These are phyloP conservation scores for human (Homo sapiens) DNA, from an alignment of 2,113 vertebrate species.

Conservation along the genomic window DNA sequence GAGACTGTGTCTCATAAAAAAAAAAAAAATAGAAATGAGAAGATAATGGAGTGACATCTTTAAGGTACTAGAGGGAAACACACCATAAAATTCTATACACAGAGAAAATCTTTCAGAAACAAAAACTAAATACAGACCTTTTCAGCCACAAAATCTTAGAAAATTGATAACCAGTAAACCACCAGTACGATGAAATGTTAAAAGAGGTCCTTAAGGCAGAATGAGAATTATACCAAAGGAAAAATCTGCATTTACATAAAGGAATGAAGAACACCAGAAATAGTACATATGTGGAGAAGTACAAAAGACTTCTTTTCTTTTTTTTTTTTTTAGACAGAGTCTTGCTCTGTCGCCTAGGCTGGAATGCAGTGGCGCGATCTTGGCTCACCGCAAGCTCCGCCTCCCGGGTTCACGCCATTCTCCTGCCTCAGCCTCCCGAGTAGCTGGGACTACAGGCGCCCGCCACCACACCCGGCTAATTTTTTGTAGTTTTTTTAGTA, in stretches of 20 bases:
- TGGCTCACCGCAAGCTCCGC: no score
- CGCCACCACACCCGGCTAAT: no score
- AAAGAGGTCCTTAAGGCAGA: background rate
- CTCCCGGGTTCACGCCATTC: no score
- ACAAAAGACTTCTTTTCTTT: background rate
- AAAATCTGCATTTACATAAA: conserved; percentile 3
- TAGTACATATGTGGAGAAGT: background rate
- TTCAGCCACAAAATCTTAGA: background rate
- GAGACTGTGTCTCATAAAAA: background rate
- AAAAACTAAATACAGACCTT: background rate
- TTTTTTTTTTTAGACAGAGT: no score
- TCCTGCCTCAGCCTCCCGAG: no score
- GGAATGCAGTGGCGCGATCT: no score
- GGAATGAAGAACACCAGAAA: background rate
- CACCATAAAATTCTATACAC: background rate
- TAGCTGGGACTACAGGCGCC: no score
- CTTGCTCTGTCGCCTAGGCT: no score
- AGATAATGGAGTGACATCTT: background rate
- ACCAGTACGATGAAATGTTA: background rate
- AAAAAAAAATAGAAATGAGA: background rate
- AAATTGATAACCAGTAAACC: background rate
- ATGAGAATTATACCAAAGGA: background rate
- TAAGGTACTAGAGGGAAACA: background rate
- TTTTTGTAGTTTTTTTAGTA: no score
- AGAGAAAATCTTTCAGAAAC: background rate